A percentile compares a stretch with the other conserved stretches of the same genome.
Conservation (phyloP, 2,888 invertebrate genomes). For the Pteria penguin region DNA sequence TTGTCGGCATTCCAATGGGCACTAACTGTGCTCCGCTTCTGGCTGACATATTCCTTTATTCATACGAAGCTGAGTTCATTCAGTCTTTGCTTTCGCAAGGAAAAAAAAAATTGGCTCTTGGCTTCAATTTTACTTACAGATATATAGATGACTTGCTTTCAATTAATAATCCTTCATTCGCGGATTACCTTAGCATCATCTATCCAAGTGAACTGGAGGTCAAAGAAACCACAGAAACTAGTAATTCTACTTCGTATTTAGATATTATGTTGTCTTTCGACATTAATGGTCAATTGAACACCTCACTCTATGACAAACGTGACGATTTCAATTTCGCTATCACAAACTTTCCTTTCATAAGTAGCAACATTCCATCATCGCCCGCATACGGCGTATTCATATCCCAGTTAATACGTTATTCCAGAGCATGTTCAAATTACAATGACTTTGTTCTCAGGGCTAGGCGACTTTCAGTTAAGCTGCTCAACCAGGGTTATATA, state of each 20-base stretch:
- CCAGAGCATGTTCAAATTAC: too few relatives aligned
- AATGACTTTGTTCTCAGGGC: too few relatives aligned
- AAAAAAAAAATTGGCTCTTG: background rate
- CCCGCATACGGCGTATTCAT: too few relatives aligned
- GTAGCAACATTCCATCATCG: too few relatives aligned
- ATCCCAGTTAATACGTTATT: too few relatives aligned
- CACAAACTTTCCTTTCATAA: too few relatives aligned
- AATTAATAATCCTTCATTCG: background rate
- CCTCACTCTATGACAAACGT: background rate
- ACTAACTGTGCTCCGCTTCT: background rate
- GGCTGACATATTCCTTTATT: background rate
- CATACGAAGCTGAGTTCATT: background rate
- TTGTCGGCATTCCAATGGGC: background rate
- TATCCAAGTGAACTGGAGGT: background rate
- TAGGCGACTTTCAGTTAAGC: too few relatives aligned
- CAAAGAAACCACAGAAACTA: background rate
- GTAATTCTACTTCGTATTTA: too few relatives aligned
- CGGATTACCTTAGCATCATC: background rate
- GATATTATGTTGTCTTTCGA: too few relatives aligned
- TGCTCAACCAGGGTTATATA: too few relatives aligned
- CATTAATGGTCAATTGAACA: background rate
- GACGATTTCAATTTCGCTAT: background rate
- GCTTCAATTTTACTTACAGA: background rate
- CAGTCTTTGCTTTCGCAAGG: background rate
- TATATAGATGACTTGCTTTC: background rate